Percentiles rank a stretch among this genome's conserved stretches.
phyloP scores from a whole-genome alignment of 2,888 invertebrate genomes.

The Pterobdella sp. region DNA sequence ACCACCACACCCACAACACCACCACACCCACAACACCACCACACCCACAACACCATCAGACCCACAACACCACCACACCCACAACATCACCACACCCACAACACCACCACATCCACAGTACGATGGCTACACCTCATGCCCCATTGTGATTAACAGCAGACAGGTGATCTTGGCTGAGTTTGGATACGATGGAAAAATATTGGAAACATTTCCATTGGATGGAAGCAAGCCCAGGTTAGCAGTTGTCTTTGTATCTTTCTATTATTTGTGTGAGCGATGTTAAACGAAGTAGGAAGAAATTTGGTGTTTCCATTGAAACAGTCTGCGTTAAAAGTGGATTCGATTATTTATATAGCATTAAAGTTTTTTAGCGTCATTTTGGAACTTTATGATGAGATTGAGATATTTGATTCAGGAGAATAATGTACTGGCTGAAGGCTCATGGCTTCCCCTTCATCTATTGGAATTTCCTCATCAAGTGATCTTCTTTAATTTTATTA shows the following conservation, averaged over 20 bases:
- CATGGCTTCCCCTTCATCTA: constrained; percentile 79
- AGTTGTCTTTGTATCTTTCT: not conserved
- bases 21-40: too few relatives aligned
- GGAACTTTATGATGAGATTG: too few relatives aligned
- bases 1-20: too few relatives aligned
- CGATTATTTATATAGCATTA: too few relatives aligned
- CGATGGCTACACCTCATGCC: constrained; percentile 93
- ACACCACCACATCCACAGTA: constrained; percentile 61
- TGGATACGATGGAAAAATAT: constrained; percentile 70
- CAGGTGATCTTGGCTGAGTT: constrained; percentile 85
- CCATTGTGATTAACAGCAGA: constrained; percentile 76
- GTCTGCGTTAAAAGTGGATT: too few relatives aligned
- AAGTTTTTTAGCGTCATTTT: too few relatives aligned
- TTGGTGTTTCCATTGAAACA: too few relatives aligned
- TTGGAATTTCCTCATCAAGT: constrained; percentile 77
- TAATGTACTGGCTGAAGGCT: constrained; percentile 75
- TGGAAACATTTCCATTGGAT: constrained; percentile 84
- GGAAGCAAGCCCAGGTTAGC: constrained; percentile 63
- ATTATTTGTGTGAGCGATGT: too few relatives aligned
- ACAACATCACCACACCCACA: too few relatives aligned
- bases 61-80: too few relatives aligned
- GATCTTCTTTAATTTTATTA: constrained; percentile 18
- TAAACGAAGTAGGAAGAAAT: too few relatives aligned
- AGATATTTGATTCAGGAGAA: constrained; percentile 29
- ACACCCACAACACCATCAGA: too few relatives aligned